Percentiles rank a stretch among this genome's conserved stretches.
Evolutionary conservation across 2,797 vertebrate genomes (phyloP).

Genomic region (Muscicapa comitata): DNA sequence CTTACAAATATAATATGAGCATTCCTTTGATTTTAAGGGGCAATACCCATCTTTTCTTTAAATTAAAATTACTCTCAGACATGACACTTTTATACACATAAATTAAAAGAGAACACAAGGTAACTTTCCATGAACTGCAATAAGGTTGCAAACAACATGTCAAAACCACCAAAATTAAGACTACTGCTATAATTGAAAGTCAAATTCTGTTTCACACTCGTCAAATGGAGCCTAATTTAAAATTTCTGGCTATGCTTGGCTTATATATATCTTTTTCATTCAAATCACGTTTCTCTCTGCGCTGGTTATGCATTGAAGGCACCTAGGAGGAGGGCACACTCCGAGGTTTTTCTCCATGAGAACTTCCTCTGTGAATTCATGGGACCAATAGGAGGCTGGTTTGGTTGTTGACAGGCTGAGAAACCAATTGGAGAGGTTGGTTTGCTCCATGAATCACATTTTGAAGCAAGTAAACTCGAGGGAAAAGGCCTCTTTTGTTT

Average conservation of each 20-base stretch:
- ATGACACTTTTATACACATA: background rate
- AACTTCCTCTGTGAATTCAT: no score
- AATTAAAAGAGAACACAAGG: background rate
- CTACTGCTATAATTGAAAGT: background rate
- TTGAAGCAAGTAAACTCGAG: no score
- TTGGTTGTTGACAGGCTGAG: no score
- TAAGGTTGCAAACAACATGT: background rate
- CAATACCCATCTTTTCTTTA: background rate
- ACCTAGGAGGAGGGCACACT: no score
- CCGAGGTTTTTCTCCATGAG: no score
- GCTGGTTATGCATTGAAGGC: no score
- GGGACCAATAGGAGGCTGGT: no score
- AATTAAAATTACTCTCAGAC: background rate
- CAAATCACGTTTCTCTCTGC: fast-evolving
- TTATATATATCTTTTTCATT: background rate
- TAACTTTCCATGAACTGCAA: background rate
- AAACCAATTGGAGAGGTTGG: no score
- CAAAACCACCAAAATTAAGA: background rate
- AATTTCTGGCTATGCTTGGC: background rate
- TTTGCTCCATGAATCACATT: no score
- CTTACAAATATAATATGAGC: background rate
- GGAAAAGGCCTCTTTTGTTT: no score
- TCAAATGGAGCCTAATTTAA: background rate
- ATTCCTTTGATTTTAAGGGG: background rate
- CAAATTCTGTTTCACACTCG: background rate